These are phyloP conservation scores for Rhinella marina DNA, from an alignment of 2,797 vertebrate species.

Conservation along the genomic window DNA sequence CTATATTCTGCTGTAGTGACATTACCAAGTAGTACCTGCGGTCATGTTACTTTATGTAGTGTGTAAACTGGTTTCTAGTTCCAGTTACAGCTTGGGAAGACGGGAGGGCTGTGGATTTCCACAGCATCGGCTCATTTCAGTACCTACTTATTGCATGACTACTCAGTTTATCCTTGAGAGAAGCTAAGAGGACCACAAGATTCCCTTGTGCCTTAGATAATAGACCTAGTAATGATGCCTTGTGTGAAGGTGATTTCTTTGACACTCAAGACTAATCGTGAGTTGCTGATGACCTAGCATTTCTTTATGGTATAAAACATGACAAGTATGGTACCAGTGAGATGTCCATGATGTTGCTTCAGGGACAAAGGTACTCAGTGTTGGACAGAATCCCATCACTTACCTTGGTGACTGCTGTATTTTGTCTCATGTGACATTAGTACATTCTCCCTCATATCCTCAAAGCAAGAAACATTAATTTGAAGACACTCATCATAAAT, in stretches of 20 bases:
- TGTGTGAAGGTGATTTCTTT: no score
- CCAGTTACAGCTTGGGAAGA: background rate
- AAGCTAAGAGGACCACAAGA: background rate
- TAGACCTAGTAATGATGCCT: no score
- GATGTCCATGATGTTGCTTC: background rate
- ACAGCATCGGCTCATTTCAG: no score
- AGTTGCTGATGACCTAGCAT: no score
- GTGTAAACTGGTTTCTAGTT: background rate
- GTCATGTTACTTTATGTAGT: background rate
- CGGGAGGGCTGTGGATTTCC: background rate
- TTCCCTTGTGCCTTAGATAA: background rate
- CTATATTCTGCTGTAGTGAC: background rate
- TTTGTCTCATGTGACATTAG: background rate
- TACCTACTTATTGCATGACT: background rate
- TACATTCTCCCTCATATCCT: no score
- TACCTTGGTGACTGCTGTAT: background rate
- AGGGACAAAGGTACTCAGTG: background rate
- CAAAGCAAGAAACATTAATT: no score
- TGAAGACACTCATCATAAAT: background rate
- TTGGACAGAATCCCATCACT: background rate
- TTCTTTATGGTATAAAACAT: no score
- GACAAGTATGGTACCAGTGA: background rate
- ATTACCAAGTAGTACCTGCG: background rate
- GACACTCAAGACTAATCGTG: no score
- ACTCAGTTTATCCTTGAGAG: background rate